Base-by-base conservation (phyloP, 2,797 vertebrate genomes). In the Zalophus californianus region DNA sequence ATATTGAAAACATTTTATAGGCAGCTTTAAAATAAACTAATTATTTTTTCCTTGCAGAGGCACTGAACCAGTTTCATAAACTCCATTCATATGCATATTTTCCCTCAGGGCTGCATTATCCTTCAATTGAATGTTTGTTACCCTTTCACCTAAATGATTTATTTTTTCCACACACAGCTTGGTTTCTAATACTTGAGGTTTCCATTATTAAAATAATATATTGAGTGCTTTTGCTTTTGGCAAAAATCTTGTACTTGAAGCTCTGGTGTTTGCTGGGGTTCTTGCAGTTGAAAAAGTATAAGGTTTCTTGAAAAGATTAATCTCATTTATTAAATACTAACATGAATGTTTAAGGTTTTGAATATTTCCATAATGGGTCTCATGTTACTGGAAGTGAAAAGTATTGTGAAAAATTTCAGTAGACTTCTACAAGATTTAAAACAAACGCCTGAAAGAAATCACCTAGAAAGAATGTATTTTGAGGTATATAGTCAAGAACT, bases 161-260 rank as follows among this genome's bases (percentile, higher is more conserved):
- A 89, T 97, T 97, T 96, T 92, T 79, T n/a, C 82, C 83, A 91
- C 66, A 72, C 72, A 91, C 64, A 97, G 52, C 91, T 98, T 98
- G 66, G 92, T 98, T 98, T 98, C 95, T 98, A 97, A 97, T 98
- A 97, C 89, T 98, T 98, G 70, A 93, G 66, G 86, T 97, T 98
- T 98, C 98, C 96, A 96, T 98, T 98, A 97, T 98, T 98, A 97
- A 98, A 98, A 97, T 98, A 98, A 48, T 97, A 95, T 93, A 97
- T 96, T 98, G 97, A 98, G 70, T 98, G 60, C 58, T 97, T 90
- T 98, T 98, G 97, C 97, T 98, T 97, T 98, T 97, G 97, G 96
- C 97, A 98, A 86, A 95, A 98, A 93, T 95, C 93, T 95, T 97
- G 70, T 95, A 75, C 84, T 90, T 97, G 60, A 97, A 97, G 84